Base-by-base conservation (phyloP, 2,888 invertebrate species). In the Trilocha varians region DNA sequence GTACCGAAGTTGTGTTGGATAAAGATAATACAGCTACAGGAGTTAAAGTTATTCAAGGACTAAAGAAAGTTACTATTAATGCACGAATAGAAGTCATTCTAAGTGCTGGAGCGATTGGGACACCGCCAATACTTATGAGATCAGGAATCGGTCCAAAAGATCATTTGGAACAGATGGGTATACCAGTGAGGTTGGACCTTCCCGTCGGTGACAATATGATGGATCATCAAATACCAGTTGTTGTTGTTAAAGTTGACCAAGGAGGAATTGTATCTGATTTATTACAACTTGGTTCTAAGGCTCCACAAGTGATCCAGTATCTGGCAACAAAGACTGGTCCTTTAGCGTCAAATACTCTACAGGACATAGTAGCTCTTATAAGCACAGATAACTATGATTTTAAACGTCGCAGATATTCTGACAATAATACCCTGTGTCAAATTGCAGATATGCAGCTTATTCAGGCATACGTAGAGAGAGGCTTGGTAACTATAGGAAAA, bases 61-160 rank as follows among this genome's bases (percentile, higher is more conserved):
- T 46, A 6, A 11, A 39, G 0, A 45, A 41, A 1, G 35, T 25
- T 25, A 25, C 25, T 0, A 15, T 77, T 1, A 70, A 53, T 41
- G 74, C 70, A 1, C 54, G 45, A 3, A 59, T 51, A n/a, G 79
- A 78, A 47, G 70, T 80, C 0, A 60, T 80, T 5, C 48, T 80
- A 8, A 65, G 72, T 25, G 77, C 79, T 0, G 80, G 80, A 0
- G 43, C 77, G 0, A 46, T 78, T 1, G 73, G 61, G 0, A 70
- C 72, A 1, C 67, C 79, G 6, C 75, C 78, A 32, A 58, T 80
- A 41, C 43, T 80, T 38, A 60, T 74, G 73, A 43, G 70, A 16
- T 80, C 79, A 1, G 80, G 80, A 0, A 47, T 80, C 2, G 80
- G 79, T 0, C 73, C 64, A 1, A 55, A 62, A 2, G 53, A 59